Percentiles rank a stretch among this genome's conserved stretches.
Conservation (phyloP, 2,888 invertebrate species). For the Lochmaea capreae region DNA sequence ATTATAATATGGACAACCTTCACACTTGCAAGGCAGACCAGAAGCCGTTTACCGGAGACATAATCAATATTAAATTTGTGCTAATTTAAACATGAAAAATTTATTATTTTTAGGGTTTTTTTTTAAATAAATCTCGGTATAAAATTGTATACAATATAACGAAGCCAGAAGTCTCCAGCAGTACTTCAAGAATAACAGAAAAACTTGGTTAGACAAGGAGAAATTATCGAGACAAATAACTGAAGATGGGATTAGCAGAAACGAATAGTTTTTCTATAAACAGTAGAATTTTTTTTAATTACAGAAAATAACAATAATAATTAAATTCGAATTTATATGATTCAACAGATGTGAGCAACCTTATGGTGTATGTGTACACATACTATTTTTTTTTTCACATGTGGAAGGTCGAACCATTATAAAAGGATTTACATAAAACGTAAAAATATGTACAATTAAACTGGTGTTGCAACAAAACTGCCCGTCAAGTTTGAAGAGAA, state of each 20-base stretch:
- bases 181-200: too few species aligned
- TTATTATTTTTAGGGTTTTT: too few species aligned
- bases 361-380: conserved; percentile 12
- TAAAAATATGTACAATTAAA: conserved; percentile 3
- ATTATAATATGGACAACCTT: background rate
- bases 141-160: too few species aligned
- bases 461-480: background rate
- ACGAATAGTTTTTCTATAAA: too few species aligned
- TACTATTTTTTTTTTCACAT: conserved; percentile 25
- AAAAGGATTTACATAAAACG: conserved; percentile 33
- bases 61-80: background rate
- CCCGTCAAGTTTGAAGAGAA: background rate
- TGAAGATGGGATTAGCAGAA: too few species aligned
- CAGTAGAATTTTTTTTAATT: too few species aligned
- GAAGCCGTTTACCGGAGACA: background rate
- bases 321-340: background rate
- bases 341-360: conserved; percentile 8
- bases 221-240: too few species aligned
- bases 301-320: background rate
- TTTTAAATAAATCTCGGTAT: too few species aligned
- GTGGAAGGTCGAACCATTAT: conserved; percentile 32
- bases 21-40: background rate
- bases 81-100: background rate
- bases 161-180: too few species aligned
- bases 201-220: too few species aligned